These are phyloP conservation scores for Ceratitis capitata DNA, from an alignment of 1,140 invertebrate species.

Conservation along the genomic window DNA sequence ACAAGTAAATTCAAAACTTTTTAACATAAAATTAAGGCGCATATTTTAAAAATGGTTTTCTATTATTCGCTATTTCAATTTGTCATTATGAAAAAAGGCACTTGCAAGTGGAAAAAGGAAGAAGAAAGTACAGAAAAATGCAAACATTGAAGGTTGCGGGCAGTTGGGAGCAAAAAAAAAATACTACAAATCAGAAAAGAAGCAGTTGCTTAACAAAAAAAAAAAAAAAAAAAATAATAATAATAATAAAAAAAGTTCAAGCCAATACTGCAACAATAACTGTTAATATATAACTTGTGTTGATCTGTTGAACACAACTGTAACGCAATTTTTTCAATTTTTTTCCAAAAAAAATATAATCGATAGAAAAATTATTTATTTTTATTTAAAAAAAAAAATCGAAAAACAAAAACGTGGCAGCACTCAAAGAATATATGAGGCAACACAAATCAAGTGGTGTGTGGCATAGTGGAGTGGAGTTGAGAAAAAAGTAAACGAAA, in stretches of 20 bases:
- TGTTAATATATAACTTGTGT: background rate
- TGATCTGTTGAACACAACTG: background rate
- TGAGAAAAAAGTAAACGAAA: slow-evolving; percentile 15
- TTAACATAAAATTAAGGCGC: background rate
- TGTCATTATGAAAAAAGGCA: too few species aligned
- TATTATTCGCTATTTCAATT: too few species aligned
- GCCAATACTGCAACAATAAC: background rate
- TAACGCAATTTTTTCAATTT: background rate
- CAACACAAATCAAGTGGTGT: background rate
- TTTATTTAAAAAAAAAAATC: too few species aligned
- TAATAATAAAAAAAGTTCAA: background rate
- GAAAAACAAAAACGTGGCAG: background rate
- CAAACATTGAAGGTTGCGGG: too few species aligned
- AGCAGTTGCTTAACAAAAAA: background rate
- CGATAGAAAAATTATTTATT: too few species aligned
- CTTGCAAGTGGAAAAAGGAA: too few species aligned
- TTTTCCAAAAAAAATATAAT: too few species aligned
- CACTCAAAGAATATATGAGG: background rate
- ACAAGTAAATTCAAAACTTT: background rate
- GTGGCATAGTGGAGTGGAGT: background rate
- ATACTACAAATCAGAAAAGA: slow-evolving; percentile 4
- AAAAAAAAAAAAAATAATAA: background rate
- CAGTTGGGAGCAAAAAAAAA: background rate
- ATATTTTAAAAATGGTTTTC: background rate
- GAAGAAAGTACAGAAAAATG: too few species aligned